Percentiles rank a stretch among this genome's conserved stretches.
Evolutionary conservation across 2,888 invertebrate genomes (phyloP).

Genomic region (Lochmaea capreae): DNA sequence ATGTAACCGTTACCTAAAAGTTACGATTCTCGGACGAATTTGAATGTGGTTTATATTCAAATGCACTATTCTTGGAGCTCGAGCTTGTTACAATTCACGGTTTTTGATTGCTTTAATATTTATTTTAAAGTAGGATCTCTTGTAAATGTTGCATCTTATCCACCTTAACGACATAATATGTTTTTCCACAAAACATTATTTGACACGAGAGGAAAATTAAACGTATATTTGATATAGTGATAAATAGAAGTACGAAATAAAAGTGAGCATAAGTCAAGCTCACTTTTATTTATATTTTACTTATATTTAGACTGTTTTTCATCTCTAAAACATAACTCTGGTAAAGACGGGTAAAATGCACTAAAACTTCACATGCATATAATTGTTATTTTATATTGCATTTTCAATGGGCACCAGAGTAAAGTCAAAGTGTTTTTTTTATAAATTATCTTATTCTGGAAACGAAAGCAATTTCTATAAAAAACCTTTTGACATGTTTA

Average conservation of each 20-base stretch:
- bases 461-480: too few species aligned
- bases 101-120: conserved; percentile 32
- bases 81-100: conserved; percentile 24
- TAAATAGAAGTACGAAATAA: background rate
- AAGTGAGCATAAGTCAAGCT: too few species aligned
- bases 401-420: too few species aligned
- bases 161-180: background rate
- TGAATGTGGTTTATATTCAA: conserved; percentile 40
- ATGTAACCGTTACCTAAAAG: conserved; percentile 47
- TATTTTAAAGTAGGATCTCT: conserved; percentile 6
- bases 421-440: too few species aligned
- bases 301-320: background rate
- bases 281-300: too few species aligned
- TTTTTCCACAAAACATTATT: background rate
- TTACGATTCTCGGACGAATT: conserved; percentile 37
- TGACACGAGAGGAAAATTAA: background rate
- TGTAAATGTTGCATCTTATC: background rate
- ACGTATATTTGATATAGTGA: background rate
- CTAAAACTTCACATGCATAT: too few species aligned
- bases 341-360: too few species aligned
- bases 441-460: too few species aligned
- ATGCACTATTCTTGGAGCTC: conserved; percentile 19
- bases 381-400: too few species aligned
- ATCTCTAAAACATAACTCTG: too few species aligned
- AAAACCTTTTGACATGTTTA: too few species aligned